Conservation (phyloP, 2,113 vertebrate genomes). For the Calyptomena viridis region DNA sequence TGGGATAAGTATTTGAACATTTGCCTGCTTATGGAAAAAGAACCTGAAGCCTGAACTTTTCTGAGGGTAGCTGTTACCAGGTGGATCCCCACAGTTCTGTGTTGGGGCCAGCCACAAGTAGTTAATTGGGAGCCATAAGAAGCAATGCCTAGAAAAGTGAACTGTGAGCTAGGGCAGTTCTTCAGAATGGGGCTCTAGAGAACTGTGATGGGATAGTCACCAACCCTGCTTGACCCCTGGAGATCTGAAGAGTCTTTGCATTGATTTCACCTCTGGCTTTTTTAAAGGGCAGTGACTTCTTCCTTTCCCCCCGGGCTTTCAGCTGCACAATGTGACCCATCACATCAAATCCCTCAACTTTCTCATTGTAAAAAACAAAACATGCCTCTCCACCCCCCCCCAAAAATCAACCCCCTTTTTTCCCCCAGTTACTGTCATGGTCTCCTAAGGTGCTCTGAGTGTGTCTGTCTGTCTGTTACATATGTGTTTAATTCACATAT, state of each 20-base stretch:
- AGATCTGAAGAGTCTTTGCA: not conserved
- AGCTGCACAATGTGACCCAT: not conserved
- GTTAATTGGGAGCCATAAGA: not conserved
- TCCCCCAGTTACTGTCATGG: not conserved
- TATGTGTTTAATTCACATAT: conserved; percentile 71
- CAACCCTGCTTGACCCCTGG: not conserved
- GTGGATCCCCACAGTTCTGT: not conserved
- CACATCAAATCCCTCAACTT: not conserved
- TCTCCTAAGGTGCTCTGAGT: conserved; percentile 43
- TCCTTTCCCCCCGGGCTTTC: not conserved
- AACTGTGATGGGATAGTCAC: not conserved
- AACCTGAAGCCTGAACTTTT: not conserved
- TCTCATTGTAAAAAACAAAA: not conserved
- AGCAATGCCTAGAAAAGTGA: not conserved
- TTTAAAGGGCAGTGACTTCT: not conserved
- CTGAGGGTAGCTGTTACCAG: not conserved
- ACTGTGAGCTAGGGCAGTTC: not conserved
- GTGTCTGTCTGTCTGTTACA: conserved; percentile 49
- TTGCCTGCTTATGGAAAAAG: conserved; percentile 12
- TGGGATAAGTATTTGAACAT: conserved; percentile 28
- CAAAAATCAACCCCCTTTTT: not conserved
- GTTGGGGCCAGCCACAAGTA: not conserved
- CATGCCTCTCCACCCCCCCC: not conserved
- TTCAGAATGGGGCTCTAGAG: not conserved
- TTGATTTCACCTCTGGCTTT: not conserved